Base-by-base conservation (phyloP, 2,797 vertebrate species). In the Myripristis murdjan region DNA sequence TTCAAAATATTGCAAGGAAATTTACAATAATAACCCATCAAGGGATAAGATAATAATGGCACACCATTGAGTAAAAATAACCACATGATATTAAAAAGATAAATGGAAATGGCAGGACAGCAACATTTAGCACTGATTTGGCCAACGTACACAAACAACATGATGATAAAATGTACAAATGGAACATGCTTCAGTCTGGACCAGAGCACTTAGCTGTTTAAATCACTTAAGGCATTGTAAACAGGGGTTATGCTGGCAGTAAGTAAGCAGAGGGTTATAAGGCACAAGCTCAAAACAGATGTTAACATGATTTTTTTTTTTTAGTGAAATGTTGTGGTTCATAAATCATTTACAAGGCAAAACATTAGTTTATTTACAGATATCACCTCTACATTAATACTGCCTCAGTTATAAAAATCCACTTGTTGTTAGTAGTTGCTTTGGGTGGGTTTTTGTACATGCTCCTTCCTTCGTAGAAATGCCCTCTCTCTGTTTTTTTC, bases 291-390 rank as follows among this genome's bases (percentile, higher is more conserved):
- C 90, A 87, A 91, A 59, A 92, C 94, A 93, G 94, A 90, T 96
- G 96, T 96, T 98, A 98, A 96, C 93, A 83, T 93, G 89, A 93
- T 94, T 96, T 39, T 28, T 28, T n/a, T n/a, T 28, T 39, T 93
- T 96, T 96, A 97, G 96, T 95, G 87, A 91, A 93, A 92, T 70
- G 73, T 87, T 90, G 92, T 85, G 65, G 90, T 96, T 95, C 91
- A 93, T 93, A 95, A 89, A 95, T 96, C 93, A 97, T 97, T 96
- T 98, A 97, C 97, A 98, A 96, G 94, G 95, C 95, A 96, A 91
- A 82, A 81, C 94, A 96, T 96, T 97, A 97, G 96, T 97, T 97
- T 95, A 98, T 98, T 96, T 98, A 98, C 97, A 99, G 66, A 91
- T 86, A 88, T 93, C 77, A 92, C 89, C 92, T 95, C 91, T 92